phyloP scores from a whole-genome alignment of 2,888 invertebrate genomes.

The Macrophya annulata region DNA sequence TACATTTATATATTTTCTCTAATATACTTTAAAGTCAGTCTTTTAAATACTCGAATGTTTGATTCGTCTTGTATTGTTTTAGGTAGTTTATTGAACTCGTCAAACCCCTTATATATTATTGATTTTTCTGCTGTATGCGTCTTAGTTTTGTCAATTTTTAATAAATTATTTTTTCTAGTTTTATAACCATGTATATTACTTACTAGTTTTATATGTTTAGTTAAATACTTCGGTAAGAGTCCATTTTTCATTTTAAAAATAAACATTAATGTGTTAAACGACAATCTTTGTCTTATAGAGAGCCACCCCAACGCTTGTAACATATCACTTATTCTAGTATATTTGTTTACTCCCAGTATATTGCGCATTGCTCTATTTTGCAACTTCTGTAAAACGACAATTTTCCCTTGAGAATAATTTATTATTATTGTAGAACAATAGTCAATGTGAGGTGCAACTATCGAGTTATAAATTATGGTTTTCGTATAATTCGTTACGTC shows the following conservation, averaged over 20 bases:
- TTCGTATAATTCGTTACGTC: conserved; percentile 11
- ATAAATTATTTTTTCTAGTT: neutral
- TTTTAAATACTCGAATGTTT: neutral
- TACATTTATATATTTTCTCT: neutral
- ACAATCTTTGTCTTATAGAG: conserved; percentile 45
- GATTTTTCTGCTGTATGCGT: neutral
- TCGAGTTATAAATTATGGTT: conserved; percentile 35
- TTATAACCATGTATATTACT: neutral
- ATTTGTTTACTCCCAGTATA: conserved; percentile 50
- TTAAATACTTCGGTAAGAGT: conserved; percentile 6
- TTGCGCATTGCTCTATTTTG: conserved; percentile 56
- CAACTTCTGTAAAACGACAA: conserved; percentile 37
- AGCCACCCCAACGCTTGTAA: conserved; percentile 53
- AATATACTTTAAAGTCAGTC: neutral
- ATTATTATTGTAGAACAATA: conserved; percentile 47
- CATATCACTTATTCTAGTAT: conserved; percentile 51
- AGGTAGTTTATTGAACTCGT: conserved; percentile 8
- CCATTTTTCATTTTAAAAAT: conserved; percentile 47
- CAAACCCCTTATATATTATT: neutral
- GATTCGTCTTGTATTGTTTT: neutral
- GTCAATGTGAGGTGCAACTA: conserved; percentile 38
- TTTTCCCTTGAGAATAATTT: conserved; percentile 20
- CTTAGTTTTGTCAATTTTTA: neutral
- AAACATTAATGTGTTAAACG: conserved; percentile 54
- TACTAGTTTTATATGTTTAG: neutral